These are phyloP conservation scores for Pseudochaenichthys georgianus DNA, from an alignment of 2,797 vertebrate genomes.

Conservation along the genomic window DNA sequence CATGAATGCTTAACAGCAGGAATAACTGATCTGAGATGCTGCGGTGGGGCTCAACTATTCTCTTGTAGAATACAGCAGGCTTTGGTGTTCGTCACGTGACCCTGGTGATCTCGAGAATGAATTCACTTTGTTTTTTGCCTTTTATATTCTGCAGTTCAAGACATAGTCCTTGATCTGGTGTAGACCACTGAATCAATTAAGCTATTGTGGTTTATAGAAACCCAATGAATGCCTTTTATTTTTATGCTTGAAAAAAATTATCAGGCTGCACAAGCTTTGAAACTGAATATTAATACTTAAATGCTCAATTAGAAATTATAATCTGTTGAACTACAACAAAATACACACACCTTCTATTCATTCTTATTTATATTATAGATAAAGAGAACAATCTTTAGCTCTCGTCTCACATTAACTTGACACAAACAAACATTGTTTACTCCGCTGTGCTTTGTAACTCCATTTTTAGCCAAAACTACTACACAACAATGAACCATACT, in stretches of 20 bases:
- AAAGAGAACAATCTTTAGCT: too few species aligned
- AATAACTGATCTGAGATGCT: conserved; percentile 36
- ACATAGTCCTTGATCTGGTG: conserved; percentile 43
- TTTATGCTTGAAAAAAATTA: not conserved
- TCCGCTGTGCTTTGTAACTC: conserved; percentile 4
- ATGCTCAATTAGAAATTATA: not conserved
- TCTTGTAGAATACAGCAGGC: conserved; percentile 6
- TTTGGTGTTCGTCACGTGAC: conserved; percentile 3
- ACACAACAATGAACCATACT: not conserved
- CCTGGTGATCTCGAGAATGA: conserved; percentile 13
- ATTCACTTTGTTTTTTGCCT: conserved; percentile 27
- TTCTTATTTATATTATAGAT: not conserved
- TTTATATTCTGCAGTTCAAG: conserved; percentile 34
- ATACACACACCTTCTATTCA: not conserved
- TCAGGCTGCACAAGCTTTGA: not conserved
- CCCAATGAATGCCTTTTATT: not conserved
- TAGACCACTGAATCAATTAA: conserved; percentile 45
- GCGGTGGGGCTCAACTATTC: conserved; percentile 11
- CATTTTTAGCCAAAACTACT: not conserved
- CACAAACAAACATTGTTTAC: not conserved
- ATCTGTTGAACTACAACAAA: conserved; percentile 7
- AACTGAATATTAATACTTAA: conserved; percentile 5
- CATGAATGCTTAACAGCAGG: conserved; percentile 38
- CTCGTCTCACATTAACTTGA: not conserved
- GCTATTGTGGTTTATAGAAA: too few species aligned